Evolutionary conservation across 2,113 vertebrate genomes (phyloP), one percentile per base, ranked within the genome.

Genomic region (Lepus timidus): DNA sequence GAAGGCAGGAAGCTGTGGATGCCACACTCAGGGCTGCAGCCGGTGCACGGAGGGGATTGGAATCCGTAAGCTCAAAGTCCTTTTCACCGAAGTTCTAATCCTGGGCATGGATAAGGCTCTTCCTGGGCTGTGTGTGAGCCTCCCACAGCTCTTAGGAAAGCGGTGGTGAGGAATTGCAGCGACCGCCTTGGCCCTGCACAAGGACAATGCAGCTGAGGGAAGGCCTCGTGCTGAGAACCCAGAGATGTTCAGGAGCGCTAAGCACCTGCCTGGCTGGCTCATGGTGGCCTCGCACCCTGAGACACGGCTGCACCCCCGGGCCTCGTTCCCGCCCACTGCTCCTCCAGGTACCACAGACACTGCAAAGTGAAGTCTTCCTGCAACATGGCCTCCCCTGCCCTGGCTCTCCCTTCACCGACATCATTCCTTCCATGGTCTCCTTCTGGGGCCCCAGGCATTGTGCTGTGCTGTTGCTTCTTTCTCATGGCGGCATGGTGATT

Each of bases 191-290:
- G 5, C 4, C 23, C 12, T 39, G 22, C 1, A 3, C 6, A 4
- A 39, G 1, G 9, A 29, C 16, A 5, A 29, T 51, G 49, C 14
- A 1, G 0, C 44, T 22, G 8, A 62, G 0, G 19, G 3, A 9
- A 4, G 16, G 33, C 12, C 55, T 52, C 0, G 1, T 1, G 16
- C 0, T 29, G 2, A 52, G 1, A 0, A 44, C 4, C 7, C 4
- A 39, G 13, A 25, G 22, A 9, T 6, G 4, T 11, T 61, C 25
- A 36, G 22, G 16, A 31, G 6, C 2, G 2, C 9, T 0, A 9
- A 1, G 0, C 13, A 23, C 20, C 11, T 25, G 13, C 16, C 33
- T 78, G 29, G 44, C 44, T 44, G 19, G n/a, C 25, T 70, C n/a
- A 7, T 3, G 16, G 39, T 31, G n/a, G 6, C 25, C 25, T 70